These are phyloP conservation scores for Idaea aversata DNA, from an alignment of 2,888 invertebrate genomes.

Conservation along the genomic window DNA sequence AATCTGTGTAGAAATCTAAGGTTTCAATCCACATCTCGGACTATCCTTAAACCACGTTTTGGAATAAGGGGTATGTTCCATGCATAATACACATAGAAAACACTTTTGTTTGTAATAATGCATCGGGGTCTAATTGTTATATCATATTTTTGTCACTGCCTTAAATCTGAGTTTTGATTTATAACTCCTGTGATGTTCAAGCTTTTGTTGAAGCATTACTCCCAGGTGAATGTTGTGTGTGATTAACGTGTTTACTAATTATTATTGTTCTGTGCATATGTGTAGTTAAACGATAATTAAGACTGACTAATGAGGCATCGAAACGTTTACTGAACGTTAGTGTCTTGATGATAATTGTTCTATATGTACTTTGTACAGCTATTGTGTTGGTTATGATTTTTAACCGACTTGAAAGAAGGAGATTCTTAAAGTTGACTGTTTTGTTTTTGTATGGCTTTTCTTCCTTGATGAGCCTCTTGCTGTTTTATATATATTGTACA, in stretches of 20 bases:
- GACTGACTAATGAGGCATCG: slow-evolving; percentile 22
- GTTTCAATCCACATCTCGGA: too few species aligned
- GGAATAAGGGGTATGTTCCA: too few species aligned
- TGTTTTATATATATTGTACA: too few species aligned
- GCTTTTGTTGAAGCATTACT: neutral
- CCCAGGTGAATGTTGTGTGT: neutral
- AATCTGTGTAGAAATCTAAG: too few species aligned
- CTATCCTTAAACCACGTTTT: too few species aligned
- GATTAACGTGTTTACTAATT: neutral
- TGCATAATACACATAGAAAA: too few species aligned
- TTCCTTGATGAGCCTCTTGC: too few species aligned
- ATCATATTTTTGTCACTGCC: neutral
- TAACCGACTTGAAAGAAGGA: neutral
- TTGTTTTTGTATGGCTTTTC: too few species aligned
- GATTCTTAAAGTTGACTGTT: too few species aligned
- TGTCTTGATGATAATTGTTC: slow-evolving; percentile 4
- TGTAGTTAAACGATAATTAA: slow-evolving; percentile 20
- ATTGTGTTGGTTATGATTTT: neutral
- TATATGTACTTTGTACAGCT: neutral
- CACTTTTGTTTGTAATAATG: too few species aligned
- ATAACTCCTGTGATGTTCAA: neutral
- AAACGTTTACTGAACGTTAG: slow-evolving; percentile 19
- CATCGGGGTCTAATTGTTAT: too few species aligned
- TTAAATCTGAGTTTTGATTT: neutral
- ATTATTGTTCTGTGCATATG: slow-evolving; percentile 15